Evolutionary conservation across 2,797 vertebrate species (phyloP).

Genomic region (Coregonus ussuriensis): DNA sequence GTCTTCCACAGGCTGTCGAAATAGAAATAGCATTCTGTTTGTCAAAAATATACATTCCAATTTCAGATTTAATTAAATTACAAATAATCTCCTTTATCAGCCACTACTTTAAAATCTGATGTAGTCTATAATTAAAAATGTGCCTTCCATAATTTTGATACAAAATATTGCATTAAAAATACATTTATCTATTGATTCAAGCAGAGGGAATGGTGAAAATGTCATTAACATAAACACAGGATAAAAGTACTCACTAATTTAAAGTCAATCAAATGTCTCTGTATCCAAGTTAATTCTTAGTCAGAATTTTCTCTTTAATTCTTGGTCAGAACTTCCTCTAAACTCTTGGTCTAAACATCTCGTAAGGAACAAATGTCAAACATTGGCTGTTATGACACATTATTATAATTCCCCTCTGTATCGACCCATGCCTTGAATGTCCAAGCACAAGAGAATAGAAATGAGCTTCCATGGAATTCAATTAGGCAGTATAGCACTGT

Average conservation of each 20-base stretch:
- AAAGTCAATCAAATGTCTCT: neutral
- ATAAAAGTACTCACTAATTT: neutral
- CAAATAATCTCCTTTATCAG: constrained; percentile 33
- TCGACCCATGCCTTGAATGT: neutral
- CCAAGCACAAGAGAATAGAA: neutral
- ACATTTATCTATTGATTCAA: constrained; percentile 1
- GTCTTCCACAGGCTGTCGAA: neutral
- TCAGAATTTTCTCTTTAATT: neutral
- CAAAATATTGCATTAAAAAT: constrained; percentile 44
- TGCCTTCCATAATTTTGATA: constrained; percentile 28
- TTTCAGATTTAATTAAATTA: constrained; percentile 35
- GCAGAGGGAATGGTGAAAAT: neutral
- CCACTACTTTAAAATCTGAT: constrained; percentile 31
- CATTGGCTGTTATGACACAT: neutral
- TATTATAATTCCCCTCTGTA: neutral
- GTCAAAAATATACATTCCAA: constrained; percentile 43
- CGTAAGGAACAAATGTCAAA: neutral
- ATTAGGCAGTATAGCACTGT: constrained; percentile 12
- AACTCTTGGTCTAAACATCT: neutral
- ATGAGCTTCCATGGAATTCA: constrained; percentile 12
- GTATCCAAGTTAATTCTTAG: neutral
- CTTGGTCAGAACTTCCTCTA: neutral
- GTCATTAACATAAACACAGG: neutral
- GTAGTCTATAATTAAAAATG: constrained; percentile 7
- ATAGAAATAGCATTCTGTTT: constrained; percentile 22